A percentile compares a stretch with the other conserved stretches of the same genome.
These are phyloP conservation scores for Calypte anna DNA, from an alignment of 2,113 vertebrate species.

Conservation along the genomic window DNA sequence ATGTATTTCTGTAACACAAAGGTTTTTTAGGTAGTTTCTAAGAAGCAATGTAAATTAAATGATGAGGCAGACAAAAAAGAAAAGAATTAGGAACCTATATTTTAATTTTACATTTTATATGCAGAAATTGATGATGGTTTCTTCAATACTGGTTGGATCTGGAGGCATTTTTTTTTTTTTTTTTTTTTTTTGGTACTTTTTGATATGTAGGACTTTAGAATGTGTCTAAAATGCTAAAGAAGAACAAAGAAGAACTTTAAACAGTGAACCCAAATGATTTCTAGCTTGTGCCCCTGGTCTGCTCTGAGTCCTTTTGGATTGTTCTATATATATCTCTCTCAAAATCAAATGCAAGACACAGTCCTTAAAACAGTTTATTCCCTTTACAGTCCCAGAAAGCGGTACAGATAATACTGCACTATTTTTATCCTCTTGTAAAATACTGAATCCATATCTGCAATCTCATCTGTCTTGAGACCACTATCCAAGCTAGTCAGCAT, in stretches of 20 bases:
- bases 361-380: neutral
- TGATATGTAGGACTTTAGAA: neutral
- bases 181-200: neutral
- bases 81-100: neutral
- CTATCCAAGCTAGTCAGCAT: neutral
- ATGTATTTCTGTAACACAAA: neutral
- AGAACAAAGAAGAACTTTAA: neutral
- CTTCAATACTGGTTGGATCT: neutral
- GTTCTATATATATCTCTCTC: neutral
- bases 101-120: neutral
- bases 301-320: neutral
- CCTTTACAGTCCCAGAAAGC: neutral
- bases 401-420: neutral
- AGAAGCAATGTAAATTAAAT: neutral
- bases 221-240: neutral
- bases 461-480: neutral
- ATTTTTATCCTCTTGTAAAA: neutral
- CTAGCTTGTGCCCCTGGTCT: neutral
- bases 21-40: too few species aligned
- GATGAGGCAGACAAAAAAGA: too few species aligned
- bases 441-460: neutral
- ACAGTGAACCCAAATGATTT: neutral
- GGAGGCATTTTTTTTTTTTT: neutral
- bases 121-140: neutral
- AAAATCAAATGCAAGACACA: neutral